Base-by-base conservation (phyloP, 2,113 vertebrate genomes). In the Tenebrosternarchus preto region DNA sequence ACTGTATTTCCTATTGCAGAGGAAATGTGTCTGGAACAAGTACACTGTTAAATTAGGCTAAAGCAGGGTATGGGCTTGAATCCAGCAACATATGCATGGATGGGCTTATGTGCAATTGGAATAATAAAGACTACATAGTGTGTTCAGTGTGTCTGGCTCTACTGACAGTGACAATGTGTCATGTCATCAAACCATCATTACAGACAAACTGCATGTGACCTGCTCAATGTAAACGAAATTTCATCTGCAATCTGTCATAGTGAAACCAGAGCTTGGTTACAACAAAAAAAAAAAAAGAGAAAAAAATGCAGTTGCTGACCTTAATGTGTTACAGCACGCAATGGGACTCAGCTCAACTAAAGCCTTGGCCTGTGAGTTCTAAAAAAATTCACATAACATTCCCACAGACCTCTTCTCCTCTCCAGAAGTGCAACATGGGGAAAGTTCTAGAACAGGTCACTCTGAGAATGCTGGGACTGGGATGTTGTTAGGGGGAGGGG, bases 21-120 rank as follows among this genome's bases (percentile, higher is more conserved):
- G 83, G 83, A 84, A 84, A 82, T 82, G 83, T 64, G 76, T 81
- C 80, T 81, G 77, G 75, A 77, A 84, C 67, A 80, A 81, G 63
- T 70, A 74, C 78, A 76, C 70, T 63, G 73, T 77, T 84, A 74
- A 77, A 84, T 69, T 74, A 82, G 70, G 79, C 64, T 55, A 82
- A 78, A 31, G n/a, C 31, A 36, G 80, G 66, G 24, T 61, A 61
- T 19, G 67, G 25, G 71, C 71, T 50, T 73, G 66, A 70, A 46
- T 84, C 76, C 76, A 81, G 76, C 55, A 81, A 74, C 17, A 68
- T 66, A 43, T 69, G 17, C 31, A 55, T 59, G 76, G 77, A 76
- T 64, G 56, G 55, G 61, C 71, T 55, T 8, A 11, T 43, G 39
- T 80, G 73, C 11, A 56, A 29, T 20, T 11, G 31, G 29, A 76